Base-by-base conservation (phyloP, 2,888 invertebrate genomes). In the Incurvaria masculella region DNA sequence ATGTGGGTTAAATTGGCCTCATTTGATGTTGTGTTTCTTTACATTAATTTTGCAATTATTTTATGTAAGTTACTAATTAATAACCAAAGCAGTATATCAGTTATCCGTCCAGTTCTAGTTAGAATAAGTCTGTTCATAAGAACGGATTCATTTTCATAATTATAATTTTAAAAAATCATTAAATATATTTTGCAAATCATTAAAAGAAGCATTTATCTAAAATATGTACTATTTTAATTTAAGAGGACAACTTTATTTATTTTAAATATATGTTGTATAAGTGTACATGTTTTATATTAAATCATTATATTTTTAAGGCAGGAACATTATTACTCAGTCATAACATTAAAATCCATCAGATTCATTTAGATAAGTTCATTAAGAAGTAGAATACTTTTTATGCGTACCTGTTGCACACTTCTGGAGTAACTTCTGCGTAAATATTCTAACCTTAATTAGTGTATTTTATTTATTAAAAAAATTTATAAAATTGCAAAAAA, bases 31-130 rank as follows among this genome's bases (percentile, higher is more conserved):
- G n/a, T n/a, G n/a, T n/a, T n/a, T n/a, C n/a, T n/a, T n/a, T n/a
- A n/a, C n/a, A n/a, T n/a, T n/a, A n/a, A n/a, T n/a, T n/a, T n/a
- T n/a, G n/a, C n/a, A n/a, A n/a, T n/a, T n/a, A 23, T 23, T 23
- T 6, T 23, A 23, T 4, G 23, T 23, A 23, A 23, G 23, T 23
- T 6, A 10, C 5, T 23, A 23, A 6, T 23, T 23, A 23, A 10
- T 23, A 68, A 73, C 72, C 75, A 74, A 78, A 75, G 74, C 73
- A 73, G 70, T 70, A 74, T 23, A 78, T 78, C 78, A 76, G 78
- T 78, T 23, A 78, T 78, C 78, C 78, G 76, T 78, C 78, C 78
- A 76, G 65, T 65, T 63, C 65, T 76, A 75, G 71, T 68, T 50
- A n/a, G n/a, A n/a, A n/a, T 73, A 68, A 68, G 66, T 68, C 60